These are phyloP conservation scores for Lamellibrachia columna DNA, from an alignment of 2,888 invertebrate genomes.

Conservation along the genomic window DNA sequence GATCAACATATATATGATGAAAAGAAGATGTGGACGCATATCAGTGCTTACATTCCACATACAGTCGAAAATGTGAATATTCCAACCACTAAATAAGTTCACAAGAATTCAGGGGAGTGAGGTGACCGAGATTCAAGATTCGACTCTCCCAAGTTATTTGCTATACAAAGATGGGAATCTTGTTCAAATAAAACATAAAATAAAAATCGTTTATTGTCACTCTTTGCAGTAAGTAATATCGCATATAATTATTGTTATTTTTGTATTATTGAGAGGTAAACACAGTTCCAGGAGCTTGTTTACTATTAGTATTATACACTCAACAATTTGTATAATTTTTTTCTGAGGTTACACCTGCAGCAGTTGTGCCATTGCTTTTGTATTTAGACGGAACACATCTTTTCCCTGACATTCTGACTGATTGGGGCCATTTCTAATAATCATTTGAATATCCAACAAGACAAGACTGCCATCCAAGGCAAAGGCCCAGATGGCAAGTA, in stretches of 20 bases:
- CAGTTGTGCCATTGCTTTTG: background rate
- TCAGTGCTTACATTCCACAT: background rate
- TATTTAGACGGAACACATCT: background rate
- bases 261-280: too few relatives aligned
- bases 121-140: background rate
- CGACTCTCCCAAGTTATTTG: background rate
- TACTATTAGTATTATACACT: too few relatives aligned
- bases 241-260: too few relatives aligned
- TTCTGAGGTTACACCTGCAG: too few relatives aligned
- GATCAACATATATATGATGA: background rate
- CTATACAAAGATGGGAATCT: background rate
- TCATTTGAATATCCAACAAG: too few relatives aligned
- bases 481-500: too few relatives aligned
- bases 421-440: background rate
- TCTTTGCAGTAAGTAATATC: too few relatives aligned
- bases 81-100: background rate
- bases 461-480: too few relatives aligned
- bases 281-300: too few relatives aligned
- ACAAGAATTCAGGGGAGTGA: background rate
- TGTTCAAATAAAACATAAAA: too few relatives aligned
- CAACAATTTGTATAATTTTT: too few relatives aligned
- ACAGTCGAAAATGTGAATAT: background rate
- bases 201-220: too few relatives aligned
- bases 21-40: background rate
- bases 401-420: background rate